Evolutionary conservation across 2,113 vertebrate species (phyloP), one percentile per base, ranked within the genome.

Genomic region (Columba livia): DNA sequence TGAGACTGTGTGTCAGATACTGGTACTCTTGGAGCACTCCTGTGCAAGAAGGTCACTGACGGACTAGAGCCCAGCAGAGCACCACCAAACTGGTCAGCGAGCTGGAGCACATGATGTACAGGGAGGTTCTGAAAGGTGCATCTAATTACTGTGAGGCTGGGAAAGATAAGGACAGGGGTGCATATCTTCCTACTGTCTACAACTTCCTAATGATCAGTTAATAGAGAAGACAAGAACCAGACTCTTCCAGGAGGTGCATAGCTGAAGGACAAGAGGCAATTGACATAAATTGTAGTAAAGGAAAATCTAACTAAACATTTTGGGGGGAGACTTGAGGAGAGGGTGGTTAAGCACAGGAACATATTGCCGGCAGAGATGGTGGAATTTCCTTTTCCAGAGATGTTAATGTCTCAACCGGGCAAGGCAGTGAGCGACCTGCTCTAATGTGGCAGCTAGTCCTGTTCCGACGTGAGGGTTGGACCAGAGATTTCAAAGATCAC

Each of bases 401-500:
- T 48, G 4, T 56, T 54, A 0, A 0, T 1, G 2, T 42, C 10
- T 89, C 32, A 79, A 0, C 15, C 23, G 19, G 38, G 4, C 9
- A 56, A 62, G 7, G 15, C 25, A 34, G 29, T n/a, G 13, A 74
- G 3, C 15, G 50, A 26, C 24, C 4, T 54, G 4, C 18, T 72
- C 13, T 62, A 28, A 32, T 4, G 36, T 15, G 7, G 34, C 67
- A 87, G 7, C 4, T 34, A 40, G 6, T 44, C 8, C 12, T 86
- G 5, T 53, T 71, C 31, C 53, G 42, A 89, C 5, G 3, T 31
- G 20, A 53, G 8, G 1, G 1, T 28, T 44, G 13, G 12, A 25
- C 8, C 7, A 38, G 53, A 12, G 28, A 40, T 42, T 71, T 66
- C 62, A 58, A 54, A 80, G 20, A 36, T 40, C 5, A 24, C 16